Evolutionary conservation across 2,888 invertebrate genomes (phyloP).

Genomic region (Quadroppia sp.): DNA sequence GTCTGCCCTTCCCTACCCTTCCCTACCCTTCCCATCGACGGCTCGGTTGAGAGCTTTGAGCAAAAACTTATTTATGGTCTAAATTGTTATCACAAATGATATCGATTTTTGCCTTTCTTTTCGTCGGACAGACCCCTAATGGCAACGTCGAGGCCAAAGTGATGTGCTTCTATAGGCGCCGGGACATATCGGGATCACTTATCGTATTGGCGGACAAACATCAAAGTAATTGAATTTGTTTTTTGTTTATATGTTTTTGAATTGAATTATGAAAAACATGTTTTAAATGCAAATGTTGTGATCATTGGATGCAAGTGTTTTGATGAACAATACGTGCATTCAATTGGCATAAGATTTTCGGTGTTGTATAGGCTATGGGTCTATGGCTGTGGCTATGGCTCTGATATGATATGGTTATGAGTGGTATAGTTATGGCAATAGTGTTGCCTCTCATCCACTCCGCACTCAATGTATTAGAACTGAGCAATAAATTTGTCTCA

Average conservation of each 20-base stretch:
- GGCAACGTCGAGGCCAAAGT: conserved; percentile 98
- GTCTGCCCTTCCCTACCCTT: not conserved
- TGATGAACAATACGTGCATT: conserved; percentile 7
- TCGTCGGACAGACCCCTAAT: conserved; percentile 67
- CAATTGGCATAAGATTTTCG: not conserved
- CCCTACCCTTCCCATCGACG: not conserved
- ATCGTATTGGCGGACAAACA: conserved; percentile 98
- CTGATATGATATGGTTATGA: too few relatives aligned
- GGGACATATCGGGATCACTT: conserved; percentile 92
- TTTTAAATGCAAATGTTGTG: not conserved
- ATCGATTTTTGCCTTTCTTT: conserved; percentile 53
- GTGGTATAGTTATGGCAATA: too few relatives aligned
- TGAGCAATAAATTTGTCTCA: too few relatives aligned
- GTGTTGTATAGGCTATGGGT: conserved; percentile 14
- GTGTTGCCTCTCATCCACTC: not conserved
- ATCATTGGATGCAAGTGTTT: not conserved
- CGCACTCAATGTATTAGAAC: not conserved
- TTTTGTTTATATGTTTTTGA: not conserved
- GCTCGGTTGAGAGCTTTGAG: not conserved
- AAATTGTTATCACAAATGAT: not conserved
- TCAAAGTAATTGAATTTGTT: conserved; percentile 58
- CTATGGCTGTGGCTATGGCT: too few relatives aligned
- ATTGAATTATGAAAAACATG: not conserved
- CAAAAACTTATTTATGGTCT: not conserved
- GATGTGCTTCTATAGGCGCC: conserved; percentile 97